Percentiles rank a stretch among this genome's conserved stretches.
phyloP scores from a whole-genome alignment of 2,113 vertebrate genomes.

The Centropus unirufus region DNA sequence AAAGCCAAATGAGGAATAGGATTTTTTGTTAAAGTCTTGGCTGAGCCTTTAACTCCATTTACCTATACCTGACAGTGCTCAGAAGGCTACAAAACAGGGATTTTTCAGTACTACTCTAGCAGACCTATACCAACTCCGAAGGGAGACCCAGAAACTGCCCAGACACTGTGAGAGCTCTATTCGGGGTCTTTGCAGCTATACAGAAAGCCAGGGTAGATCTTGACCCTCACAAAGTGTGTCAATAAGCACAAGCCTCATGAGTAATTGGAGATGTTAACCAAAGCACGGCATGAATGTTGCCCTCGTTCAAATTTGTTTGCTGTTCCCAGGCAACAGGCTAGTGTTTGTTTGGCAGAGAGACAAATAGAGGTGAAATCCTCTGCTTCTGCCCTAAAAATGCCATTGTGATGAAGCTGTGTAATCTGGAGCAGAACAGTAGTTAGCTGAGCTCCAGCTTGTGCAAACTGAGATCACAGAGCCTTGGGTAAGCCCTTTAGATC shows the following conservation, averaged over 20 bases:
- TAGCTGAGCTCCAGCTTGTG: background rate
- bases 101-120: background rate
- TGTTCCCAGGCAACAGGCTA: constrained; percentile 19
- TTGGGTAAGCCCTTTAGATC: background rate
- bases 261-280: background rate
- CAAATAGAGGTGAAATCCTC: background rate
- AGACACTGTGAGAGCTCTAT: too few species aligned
- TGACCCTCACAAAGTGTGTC: background rate
- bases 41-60: background rate
- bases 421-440: background rate
- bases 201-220: rapidly evolving
- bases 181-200: background rate
- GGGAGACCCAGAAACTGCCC: background rate
- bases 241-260: background rate
- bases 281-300: background rate
- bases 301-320: background rate
- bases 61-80: background rate
- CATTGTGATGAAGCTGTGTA: background rate
- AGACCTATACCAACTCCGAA: background rate
- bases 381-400: background rate
- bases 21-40: background rate
- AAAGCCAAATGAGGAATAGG: background rate
- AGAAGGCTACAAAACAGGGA: rapidly evolving
- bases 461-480: background rate
- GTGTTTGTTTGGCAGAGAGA: background rate